Conservation (phyloP, 2,888 invertebrate genomes). For the Drosophila silvestris region DNA sequence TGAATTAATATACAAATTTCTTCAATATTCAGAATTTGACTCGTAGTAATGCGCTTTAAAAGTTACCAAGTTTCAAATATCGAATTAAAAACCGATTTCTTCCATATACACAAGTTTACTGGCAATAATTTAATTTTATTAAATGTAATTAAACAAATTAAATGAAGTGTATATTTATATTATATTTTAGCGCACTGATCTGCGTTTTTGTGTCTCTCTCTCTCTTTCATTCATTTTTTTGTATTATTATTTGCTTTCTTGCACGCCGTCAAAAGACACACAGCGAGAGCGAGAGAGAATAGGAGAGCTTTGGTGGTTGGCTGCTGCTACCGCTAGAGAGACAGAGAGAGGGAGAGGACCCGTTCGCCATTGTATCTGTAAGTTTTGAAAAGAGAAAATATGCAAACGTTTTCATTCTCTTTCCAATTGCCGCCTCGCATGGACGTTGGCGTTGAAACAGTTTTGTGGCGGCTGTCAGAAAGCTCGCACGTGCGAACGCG, state of each 20-base stretch:
- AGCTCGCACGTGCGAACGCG: conserved; percentile 74
- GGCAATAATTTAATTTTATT: neutral
- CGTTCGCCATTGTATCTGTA: conserved; percentile 49
- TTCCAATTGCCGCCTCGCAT: conserved; percentile 58
- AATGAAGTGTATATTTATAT: neutral
- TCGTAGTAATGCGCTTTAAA: neutral
- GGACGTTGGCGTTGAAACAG: conserved; percentile 46
- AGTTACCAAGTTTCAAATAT: neutral
- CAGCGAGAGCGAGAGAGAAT: conserved; percentile 28
- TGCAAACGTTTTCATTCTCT: conserved; percentile 46
- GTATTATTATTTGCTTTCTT: conserved; percentile 11
- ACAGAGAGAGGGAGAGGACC: conserved; percentile 16
- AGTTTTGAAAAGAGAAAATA: conserved; percentile 55
- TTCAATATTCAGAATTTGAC: neutral
- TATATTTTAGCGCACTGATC: conserved; percentile 5
- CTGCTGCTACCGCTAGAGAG: conserved; percentile 10
- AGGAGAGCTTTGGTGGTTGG: conserved; percentile 52
- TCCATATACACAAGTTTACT: neutral
- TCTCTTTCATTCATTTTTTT: conserved; percentile 2
- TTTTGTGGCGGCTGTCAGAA: conserved; percentile 68
- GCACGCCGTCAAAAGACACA: conserved; percentile 40
- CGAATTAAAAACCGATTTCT: neutral
- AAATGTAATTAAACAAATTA: neutral
- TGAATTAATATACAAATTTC: neutral
- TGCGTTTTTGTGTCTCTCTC: conserved; percentile 28